phyloP scores from a whole-genome alignment of 1,140 invertebrate genomes.

The Heliothis subflexa region DNA sequence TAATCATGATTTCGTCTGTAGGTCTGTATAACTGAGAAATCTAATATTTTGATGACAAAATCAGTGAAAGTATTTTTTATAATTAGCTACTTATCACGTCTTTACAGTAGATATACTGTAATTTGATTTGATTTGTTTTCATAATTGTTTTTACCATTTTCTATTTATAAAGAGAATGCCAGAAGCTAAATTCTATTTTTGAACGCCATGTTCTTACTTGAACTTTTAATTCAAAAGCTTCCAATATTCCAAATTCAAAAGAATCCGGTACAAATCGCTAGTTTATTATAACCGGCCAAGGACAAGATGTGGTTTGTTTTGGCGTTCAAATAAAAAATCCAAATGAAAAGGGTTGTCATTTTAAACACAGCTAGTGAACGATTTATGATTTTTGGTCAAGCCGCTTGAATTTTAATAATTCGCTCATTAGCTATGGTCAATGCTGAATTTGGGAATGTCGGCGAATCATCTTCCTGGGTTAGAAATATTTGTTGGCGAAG shows the following conservation, averaged over 20 bases:
- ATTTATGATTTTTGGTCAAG: constrained; percentile 34
- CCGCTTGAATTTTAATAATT: constrained; percentile 14
- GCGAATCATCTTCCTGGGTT: constrained; percentile 17
- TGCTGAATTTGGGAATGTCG: constrained; percentile 27
- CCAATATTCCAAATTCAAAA: background rate
- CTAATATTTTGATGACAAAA: too few relatives aligned
- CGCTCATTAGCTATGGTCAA: constrained; percentile 26
- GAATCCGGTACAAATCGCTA: background rate
- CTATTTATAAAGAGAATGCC: too few relatives aligned
- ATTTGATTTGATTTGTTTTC: too few relatives aligned
- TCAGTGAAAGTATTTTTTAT: too few relatives aligned
- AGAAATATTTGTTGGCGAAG: background rate
- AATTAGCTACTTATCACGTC: too few relatives aligned
- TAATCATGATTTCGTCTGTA: too few relatives aligned
- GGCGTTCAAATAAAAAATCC: constrained; percentile 35
- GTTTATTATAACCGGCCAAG: constrained; percentile 20
- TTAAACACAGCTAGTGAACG: constrained; percentile 25
- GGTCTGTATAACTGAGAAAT: too few relatives aligned
- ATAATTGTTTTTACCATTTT: too few relatives aligned
- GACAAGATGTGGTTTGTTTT: constrained; percentile 38
- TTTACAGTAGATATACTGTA: too few relatives aligned
- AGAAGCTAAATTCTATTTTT: too few relatives aligned
- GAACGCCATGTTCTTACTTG: too few relatives aligned
- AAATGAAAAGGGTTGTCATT: constrained; percentile 46
- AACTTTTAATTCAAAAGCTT: background rate